Evolutionary conservation across 1,140 invertebrate genomes (phyloP), one percentile per base, ranked within the genome.

Genomic region (Drosophila kohkoa): DNA sequence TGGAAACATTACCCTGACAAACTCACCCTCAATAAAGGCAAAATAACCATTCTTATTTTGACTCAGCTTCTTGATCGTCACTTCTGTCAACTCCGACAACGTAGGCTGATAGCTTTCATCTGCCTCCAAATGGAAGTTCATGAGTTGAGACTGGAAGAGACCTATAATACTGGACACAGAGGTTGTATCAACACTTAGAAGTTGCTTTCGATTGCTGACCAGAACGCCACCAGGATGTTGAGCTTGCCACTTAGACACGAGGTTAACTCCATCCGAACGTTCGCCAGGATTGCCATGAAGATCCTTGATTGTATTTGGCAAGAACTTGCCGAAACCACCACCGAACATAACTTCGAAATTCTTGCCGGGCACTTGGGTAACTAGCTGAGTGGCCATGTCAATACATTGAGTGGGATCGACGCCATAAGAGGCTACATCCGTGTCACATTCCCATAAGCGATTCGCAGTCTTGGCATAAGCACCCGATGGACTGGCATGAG

Each of bases 391-490:
- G 2, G 94, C 94, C 48, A 94, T 93, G 67, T 94, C 94, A 58
- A 79, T 70, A 77, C 93, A 94, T 4, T 43, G 5, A 0, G 10
- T 59, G 46, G 92, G 91, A 8, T 92, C 91, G 8, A 93, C 68
- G 1, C 81, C 86, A 13, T 70, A 90, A n/a, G 43, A 51, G 16
- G 92, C 87, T 10, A 93, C 92, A 0, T 93, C 82, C 0, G 95
- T 89, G 94, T 97, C 96, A 68, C 95, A 95, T 92, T 98, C 96
- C 95, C 96, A 98, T 78, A 96, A 95, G 11, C 96, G 93, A 66
- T 96, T 95, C 0, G 96, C 94, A 0, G 95, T 94, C 81, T 97
- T 81, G 16, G 92, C 92, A 67, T 92, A 92, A 0, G 79, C 58
- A 2, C 89, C 89, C 45, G 87, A 82, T 0, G 92, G 92, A 79